Base-by-base conservation (phyloP, 1,140 invertebrate species). In the Armadillidium nasatum region DNA sequence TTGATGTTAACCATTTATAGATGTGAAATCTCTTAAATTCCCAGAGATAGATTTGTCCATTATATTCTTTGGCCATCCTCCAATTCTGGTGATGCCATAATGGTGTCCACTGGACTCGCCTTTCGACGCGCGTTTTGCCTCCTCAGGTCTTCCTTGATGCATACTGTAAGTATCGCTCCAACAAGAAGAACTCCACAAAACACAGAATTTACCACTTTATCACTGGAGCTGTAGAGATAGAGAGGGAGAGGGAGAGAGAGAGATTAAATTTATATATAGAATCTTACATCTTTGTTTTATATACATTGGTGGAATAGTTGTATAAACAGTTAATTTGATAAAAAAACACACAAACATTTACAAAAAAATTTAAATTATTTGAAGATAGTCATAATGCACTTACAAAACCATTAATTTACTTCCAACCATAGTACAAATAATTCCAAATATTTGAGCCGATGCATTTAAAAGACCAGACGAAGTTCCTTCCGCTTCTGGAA, bases 401-500 rank as follows among this genome's bases (percentile, higher is more conserved):
- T 43, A 78, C 77, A 46, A 11, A 15, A 50, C 81, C 71, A 86
- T 80, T 60, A 88, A 81, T 2, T 84, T 80, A 43, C 87, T 82
- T 81, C 86, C 87, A 0, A 84, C 81, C 44, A 87, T 81, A 0
- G 93, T 96, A 78, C 94, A 89, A 4, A 88, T 83, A 21, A 96
- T 92, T 21, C 94, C 94, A 84, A 95, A 95, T 0, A 91, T 82
- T 87, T 94, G 77, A 21, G 91, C 92, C 69, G 91, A 90, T 7
- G 92, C 93, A 83, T 97, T 97, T 0, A 97, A 84, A 11, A 97
- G 84, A 15, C 94, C 94, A 15, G 93, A 91, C 0, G 94, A 93
- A 0, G 93, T 96, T 1, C 93, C 93, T 87, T 97, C 95, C 0
- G 94, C 92, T 85, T 95, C 93, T 0, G 96, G 96, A 84, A 94